A percentile compares a stretch with the other conserved stretches of the same genome.
Conservation (phyloP, 2,113 vertebrate genomes). For the Perccottus glenii region DNA sequence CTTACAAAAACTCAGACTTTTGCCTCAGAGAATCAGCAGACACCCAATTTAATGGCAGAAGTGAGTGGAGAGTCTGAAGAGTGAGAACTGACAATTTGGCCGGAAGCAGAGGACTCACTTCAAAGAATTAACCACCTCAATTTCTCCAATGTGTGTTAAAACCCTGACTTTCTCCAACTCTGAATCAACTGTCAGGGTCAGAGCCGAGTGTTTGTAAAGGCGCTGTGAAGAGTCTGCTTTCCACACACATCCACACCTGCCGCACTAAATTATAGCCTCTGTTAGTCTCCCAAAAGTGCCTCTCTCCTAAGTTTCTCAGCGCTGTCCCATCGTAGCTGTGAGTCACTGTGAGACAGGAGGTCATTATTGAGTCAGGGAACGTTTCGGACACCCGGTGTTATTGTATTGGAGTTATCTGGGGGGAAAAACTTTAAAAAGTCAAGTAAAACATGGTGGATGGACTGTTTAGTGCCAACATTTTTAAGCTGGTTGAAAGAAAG, state of each 20-base stretch:
- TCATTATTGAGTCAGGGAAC: conserved; percentile 23
- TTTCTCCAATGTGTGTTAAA: conserved; percentile 16
- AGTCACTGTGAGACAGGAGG: conserved; percentile 4
- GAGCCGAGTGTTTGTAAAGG: conserved; percentile 3
- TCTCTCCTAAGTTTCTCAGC: not conserved
- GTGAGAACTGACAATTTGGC: conserved; percentile 12
- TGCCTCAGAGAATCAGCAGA: conserved; percentile 11
- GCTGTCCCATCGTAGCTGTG: conserved; percentile 1
- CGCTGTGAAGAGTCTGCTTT: conserved; percentile 3
- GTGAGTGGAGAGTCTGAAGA: conserved; percentile 3
- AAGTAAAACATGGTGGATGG: not conserved
- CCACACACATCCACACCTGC: conserved; percentile 15
- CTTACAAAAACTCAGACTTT: conserved; percentile 3
- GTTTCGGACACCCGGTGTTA: not conserved
- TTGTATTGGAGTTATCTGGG: not conserved
- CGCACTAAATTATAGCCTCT: conserved; percentile 11
- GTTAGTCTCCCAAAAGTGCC: not conserved
- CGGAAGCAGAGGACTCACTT: conserved; percentile 1
- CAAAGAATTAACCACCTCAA: conserved; percentile 34
- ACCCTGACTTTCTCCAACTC: conserved; percentile 1
- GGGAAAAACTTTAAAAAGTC: not conserved
- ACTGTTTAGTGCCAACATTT: not conserved
- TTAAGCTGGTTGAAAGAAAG: not conserved
- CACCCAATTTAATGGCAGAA: conserved; percentile 13
- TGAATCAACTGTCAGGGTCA: conserved; percentile 7